Conservation (phyloP, 2,888 invertebrate genomes). For the Nematopogon swammerdamellus region DNA sequence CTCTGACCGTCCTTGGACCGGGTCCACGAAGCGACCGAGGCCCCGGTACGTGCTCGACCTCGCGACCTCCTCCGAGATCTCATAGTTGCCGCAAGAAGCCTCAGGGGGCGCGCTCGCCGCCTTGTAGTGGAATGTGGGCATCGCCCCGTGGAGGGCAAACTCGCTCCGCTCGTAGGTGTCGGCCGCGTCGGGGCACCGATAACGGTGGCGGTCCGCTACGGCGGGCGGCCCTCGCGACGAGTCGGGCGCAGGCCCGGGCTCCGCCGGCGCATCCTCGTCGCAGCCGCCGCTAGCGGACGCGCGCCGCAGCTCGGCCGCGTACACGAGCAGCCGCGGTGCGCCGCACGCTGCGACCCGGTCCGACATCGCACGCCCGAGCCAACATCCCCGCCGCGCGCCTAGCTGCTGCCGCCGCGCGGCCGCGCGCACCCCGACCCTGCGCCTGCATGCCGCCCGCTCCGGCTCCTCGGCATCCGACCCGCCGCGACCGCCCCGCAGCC, state of each 20-base stretch:
- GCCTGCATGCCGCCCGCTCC: constrained; percentile 2
- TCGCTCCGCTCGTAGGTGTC: not conserved
- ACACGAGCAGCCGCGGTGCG: constrained; percentile 51
- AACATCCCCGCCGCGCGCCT: constrained; percentile 42
- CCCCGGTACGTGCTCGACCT: not conserved
- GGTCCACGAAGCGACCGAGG: no score
- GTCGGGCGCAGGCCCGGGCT: constrained; percentile 27
- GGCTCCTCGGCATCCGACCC: constrained; percentile 25
- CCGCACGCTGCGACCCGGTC: constrained; percentile 52
- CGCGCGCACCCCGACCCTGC: constrained; percentile 1
- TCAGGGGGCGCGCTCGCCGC: not conserved
- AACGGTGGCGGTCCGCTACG: constrained; percentile 11
- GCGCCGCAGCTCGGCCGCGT: constrained; percentile 46
- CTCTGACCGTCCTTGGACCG: not conserved
- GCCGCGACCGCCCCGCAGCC: constrained; percentile 23
- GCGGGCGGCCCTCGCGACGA: constrained; percentile 12
- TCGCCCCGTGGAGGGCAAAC: not conserved
- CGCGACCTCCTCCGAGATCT: not conserved
- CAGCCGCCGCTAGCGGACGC: constrained; percentile 16
- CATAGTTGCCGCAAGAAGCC: not conserved
- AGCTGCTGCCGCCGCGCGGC: constrained; percentile 34
- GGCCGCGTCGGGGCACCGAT: not conserved
- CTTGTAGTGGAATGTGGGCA: not conserved
- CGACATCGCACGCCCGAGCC: constrained; percentile 75
- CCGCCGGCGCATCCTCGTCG: constrained; percentile 50